Evolutionary conservation across 2,888 invertebrate species (phyloP).

Genomic region (Lasioglossum oenotherae): DNA sequence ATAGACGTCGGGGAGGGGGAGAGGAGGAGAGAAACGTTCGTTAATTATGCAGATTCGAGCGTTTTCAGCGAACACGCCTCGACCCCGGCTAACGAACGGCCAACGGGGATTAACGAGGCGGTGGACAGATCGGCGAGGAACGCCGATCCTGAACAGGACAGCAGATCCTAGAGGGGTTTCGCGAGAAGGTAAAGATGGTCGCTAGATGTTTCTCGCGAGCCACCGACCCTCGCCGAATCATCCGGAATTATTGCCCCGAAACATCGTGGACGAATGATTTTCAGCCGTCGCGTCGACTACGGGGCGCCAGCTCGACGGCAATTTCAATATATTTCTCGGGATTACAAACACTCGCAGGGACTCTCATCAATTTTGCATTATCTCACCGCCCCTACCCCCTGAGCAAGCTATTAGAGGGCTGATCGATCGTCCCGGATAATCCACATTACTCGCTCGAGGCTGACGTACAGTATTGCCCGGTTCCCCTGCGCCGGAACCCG

Average conservation of each 20-base stretch:
- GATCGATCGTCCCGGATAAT: constrained; percentile 72
- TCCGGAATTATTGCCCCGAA: constrained; percentile 61
- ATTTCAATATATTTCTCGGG: constrained; percentile 75
- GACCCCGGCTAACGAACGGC: constrained; percentile 46
- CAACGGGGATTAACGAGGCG: constrained; percentile 44
- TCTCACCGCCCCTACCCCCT: constrained; percentile 68
- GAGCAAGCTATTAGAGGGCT: constrained; percentile 73
- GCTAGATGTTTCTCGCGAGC: not conserved
- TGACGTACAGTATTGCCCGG: constrained; percentile 61
- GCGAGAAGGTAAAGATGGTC: constrained; percentile 1
- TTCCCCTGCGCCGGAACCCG: constrained; percentile 43
- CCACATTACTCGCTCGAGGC: constrained; percentile 70
- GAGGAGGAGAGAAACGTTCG: constrained; percentile 48
- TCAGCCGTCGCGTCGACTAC: constrained; percentile 41
- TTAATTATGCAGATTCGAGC: constrained; percentile 68
- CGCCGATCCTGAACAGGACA: constrained; percentile 22
- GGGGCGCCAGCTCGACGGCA: constrained; percentile 57
- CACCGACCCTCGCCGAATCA: constrained; percentile 39
- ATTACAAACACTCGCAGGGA: constrained; percentile 74
- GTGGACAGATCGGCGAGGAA: constrained; percentile 33
- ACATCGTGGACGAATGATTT: constrained; percentile 61
- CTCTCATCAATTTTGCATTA: constrained; percentile 76
- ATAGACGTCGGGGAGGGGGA: not conserved
- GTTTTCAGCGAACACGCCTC: constrained; percentile 32
- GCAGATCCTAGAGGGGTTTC: constrained; percentile 44